phyloP scores from a whole-genome alignment of 2,888 invertebrate species.

The Thyatira batis region DNA sequence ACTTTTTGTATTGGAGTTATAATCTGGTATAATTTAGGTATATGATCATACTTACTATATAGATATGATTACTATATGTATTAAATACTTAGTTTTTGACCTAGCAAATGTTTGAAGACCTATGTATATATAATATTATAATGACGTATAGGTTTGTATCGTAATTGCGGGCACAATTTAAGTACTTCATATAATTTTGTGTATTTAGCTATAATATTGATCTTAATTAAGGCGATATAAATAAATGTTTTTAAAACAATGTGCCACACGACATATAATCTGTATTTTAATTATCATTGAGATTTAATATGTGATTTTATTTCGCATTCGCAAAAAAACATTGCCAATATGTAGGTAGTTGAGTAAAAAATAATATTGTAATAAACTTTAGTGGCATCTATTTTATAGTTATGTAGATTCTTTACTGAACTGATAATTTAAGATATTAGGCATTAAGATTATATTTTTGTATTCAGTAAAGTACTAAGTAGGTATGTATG shows the following conservation, averaged over 20 bases:
- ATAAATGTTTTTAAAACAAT: constrained; percentile 29
- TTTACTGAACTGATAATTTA: constrained; percentile 76
- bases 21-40: neutral
- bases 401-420: constrained; percentile 44
- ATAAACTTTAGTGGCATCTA: constrained; percentile 40
- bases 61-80: neutral
- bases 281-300: constrained; percentile 37
- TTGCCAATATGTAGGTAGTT: constrained; percentile 41
- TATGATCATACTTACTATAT: neutral
- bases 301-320: constrained; percentile 53
- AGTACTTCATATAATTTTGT: constrained; percentile 64
- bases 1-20: neutral
- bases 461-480: constrained; percentile 62
- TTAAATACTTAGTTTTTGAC: neutral
- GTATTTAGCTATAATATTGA: constrained; percentile 24
- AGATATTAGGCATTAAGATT: constrained; percentile 52
- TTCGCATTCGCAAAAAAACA: constrained; percentile 35
- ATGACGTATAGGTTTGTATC: constrained; percentile 12
- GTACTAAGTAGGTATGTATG: constrained; percentile 39
- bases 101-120: neutral
- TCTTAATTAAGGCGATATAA: neutral
- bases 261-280: constrained; percentile 44
- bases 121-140: neutral
- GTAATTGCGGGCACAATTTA: constrained; percentile 62
- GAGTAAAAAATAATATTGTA: constrained; percentile 10